Evolutionary conservation across 2,797 vertebrate genomes (phyloP), one percentile per base, ranked within the genome.

Genomic region (Leptatherina wallacei): DNA sequence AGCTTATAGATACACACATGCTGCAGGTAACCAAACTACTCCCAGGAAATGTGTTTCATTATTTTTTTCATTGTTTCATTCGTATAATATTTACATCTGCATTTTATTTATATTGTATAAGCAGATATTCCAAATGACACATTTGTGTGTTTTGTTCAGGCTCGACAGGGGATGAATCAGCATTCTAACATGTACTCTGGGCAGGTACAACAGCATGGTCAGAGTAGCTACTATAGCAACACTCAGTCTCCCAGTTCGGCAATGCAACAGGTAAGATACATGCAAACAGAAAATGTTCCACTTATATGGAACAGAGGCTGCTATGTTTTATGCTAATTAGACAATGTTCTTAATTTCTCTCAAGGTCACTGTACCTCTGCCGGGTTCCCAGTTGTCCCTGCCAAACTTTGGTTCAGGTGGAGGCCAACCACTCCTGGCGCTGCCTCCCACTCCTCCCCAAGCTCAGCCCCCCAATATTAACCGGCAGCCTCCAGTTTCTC

Each of bases 101-200:
- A 7, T 36, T 42, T 16, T 13, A 16, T 52, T 30, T 4, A 7
- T 63, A 20, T 72, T 65, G 18, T 3, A 0, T 40, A 3, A 7
- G 16, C 32, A 6, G 24, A 16, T 33, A 3, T 68, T 63, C 14
- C 2, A 49, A 58, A 35, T 80, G 38, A 56, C 12, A 0, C 30
- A 1, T 60, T 27, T 73, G 3, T 68, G 12, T 81, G 22, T 69
- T 55, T 72, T 71, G 29, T 60, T 79, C 63, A 98, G 95, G 96
- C 98, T 82, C 97, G 98, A 87, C 98, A 97, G 81, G 96, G 97
- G 0, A 96, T 99, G 91, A 97, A 95, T 89, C 98, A 98, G 91
- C 97, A 97, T 93, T 98, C 97, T 67, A 99, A 96, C 89, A 94
- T 99, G 86, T 99, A 98, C 89, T 97, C 98, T 63, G 97, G 98